phyloP scores from a whole-genome alignment of 2,113 vertebrate genomes.

The Zosterops hypoxanthus region DNA sequence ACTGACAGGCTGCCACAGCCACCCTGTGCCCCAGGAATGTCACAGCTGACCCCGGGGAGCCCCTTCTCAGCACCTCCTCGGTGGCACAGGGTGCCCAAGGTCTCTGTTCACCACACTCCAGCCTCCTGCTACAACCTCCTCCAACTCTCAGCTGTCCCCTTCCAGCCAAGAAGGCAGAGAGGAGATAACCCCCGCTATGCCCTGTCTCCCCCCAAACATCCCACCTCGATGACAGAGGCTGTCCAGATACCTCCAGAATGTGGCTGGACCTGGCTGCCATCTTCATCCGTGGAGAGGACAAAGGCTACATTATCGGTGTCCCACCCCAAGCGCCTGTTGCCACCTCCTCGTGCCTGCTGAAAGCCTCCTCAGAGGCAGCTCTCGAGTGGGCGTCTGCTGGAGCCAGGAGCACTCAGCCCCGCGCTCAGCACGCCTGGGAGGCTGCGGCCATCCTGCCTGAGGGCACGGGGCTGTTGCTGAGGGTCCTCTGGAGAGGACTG shows the following conservation, averaged over 20 bases:
- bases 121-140: not conserved
- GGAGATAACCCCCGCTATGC: not conserved
- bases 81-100: not conserved
- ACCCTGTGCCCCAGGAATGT: not conserved
- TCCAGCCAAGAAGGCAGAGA: conserved; percentile 1
- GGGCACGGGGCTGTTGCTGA: not conserved
- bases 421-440: not conserved
- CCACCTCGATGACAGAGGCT: conserved; percentile 72
- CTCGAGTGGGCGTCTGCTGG: conserved; percentile 70
- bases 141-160: not conserved
- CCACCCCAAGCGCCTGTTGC: conserved; percentile 69
- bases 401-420: conserved; percentile 78
- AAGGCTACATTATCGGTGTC: conserved; percentile 49
- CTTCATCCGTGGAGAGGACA: conserved; percentile 15
- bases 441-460: conserved; percentile 12
- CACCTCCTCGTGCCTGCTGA: conserved; percentile 76
- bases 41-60: not conserved
- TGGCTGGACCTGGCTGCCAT: not conserved
- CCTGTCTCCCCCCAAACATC: not conserved
- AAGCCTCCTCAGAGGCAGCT: conserved; percentile 72
- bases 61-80: not conserved
- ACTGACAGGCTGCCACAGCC: not conserved
- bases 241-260: conserved; percentile 82
- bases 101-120: not conserved
- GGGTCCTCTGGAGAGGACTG: not conserved